Evolutionary conservation across 2,888 invertebrate genomes (phyloP).

Genomic region (Pseudoips prasinana): DNA sequence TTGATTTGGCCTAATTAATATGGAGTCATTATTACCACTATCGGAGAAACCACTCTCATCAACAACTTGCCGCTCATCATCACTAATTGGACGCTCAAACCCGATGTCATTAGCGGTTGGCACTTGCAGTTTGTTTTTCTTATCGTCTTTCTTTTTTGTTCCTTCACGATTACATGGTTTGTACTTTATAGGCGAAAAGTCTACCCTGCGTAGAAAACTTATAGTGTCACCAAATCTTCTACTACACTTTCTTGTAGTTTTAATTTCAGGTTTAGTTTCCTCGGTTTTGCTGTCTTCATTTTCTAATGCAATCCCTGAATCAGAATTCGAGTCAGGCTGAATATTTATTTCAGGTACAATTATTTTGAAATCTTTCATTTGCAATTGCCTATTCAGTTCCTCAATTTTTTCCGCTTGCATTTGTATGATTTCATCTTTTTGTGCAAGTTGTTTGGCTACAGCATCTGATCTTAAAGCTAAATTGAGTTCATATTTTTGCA

Average conservation of each 20-base stretch:
- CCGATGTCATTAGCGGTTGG: conserved; percentile 48
- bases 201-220: conserved; percentile 70
- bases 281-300: conserved; percentile 61
- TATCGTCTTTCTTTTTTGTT: conserved; percentile 65
- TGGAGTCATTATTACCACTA: conserved; percentile 49
- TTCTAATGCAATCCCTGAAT: conserved; percentile 71
- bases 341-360: conserved; percentile 61
- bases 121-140: conserved; percentile 61
- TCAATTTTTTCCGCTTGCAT: conserved; percentile 62
- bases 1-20: conserved; percentile 62
- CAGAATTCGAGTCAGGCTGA: conserved; percentile 70
- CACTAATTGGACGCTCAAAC: conserved; percentile 60
- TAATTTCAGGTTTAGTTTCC: conserved; percentile 53
- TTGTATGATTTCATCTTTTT: conserved; percentile 68
- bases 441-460: conserved; percentile 63
- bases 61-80: conserved; percentile 53
- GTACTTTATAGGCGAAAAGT: conserved; percentile 76
- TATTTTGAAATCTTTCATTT: conserved; percentile 38
- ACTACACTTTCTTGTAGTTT: conserved; percentile 66
- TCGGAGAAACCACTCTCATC: conserved; percentile 61
- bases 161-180: conserved; percentile 61
- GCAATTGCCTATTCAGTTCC: conserved; percentile 58
- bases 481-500: conserved; percentile 72
- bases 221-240: conserved; percentile 73
- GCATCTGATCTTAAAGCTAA: conserved; percentile 64